Percentiles rank a stretch among this genome's conserved stretches.
These are phyloP conservation scores for Salvelinus alpinus DNA, from an alignment of 2,113 vertebrate genomes.

Conservation along the genomic window DNA sequence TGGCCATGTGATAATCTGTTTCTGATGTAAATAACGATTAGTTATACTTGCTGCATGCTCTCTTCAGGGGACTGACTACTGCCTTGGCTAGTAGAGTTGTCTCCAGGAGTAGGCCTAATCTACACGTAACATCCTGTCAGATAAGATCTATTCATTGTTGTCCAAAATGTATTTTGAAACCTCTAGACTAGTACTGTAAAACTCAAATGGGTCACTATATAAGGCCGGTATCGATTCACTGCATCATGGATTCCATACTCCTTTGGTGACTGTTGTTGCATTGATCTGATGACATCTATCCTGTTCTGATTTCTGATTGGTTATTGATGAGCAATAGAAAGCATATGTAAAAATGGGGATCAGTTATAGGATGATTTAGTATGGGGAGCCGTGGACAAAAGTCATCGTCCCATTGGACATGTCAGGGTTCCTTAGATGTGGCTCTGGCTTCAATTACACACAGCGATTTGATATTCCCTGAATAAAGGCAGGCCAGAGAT, in stretches of 20 bases:
- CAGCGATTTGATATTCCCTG: conserved; percentile 78
- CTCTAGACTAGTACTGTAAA: too few relatives aligned
- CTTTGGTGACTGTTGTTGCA: not conserved
- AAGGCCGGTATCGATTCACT: too few relatives aligned
- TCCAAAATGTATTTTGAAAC: not conserved
- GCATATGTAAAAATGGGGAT: conserved; percentile 62
- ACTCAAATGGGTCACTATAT: too few relatives aligned
- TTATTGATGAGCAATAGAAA: conserved; percentile 76
- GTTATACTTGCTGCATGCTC: conserved; percentile 25
- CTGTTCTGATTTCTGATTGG: conserved; percentile 51
- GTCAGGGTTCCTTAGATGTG: conserved; percentile 72
- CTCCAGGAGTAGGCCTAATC: not conserved
- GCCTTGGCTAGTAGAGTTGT: conserved; percentile 1
- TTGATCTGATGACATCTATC: conserved; percentile 6
- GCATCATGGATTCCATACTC: too few relatives aligned
- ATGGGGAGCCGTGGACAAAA: conserved; percentile 61
- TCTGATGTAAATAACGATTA: conserved; percentile 61
- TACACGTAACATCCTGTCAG: not conserved
- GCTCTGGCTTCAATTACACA: conserved; percentile 83
- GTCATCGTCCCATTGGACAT: conserved; percentile 62
- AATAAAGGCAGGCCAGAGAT: conserved; percentile 69
- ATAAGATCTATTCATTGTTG: not conserved
- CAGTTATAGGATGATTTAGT: conserved; percentile 63
- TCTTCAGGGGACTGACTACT: conserved; percentile 2
- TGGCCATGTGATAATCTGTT: conserved; percentile 66